Percentiles rank a stretch among this genome's conserved stretches.
phyloP scores from a whole-genome alignment of 2,888 invertebrate genomes.

The Minunthozetes semirufus region DNA sequence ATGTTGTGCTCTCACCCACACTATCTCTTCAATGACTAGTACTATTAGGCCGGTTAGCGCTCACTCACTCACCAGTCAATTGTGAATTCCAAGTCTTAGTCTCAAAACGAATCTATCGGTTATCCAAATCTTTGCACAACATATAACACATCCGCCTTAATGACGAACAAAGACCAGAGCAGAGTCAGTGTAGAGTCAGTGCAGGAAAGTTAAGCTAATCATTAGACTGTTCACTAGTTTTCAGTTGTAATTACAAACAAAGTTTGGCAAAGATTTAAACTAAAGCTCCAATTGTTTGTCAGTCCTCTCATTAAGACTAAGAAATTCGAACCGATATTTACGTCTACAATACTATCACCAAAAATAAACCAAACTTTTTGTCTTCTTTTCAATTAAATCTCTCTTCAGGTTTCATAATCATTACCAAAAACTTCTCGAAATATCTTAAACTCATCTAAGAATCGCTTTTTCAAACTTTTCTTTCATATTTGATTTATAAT shows the following conservation, averaged over 20 bases:
- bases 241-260: slow-evolving; percentile 21
- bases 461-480: too few relatives aligned
- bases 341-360: background rate
- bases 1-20: slow-evolving; percentile 23
- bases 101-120: background rate
- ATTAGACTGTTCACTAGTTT: slow-evolving; percentile 2
- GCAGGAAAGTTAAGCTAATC: slow-evolving; percentile 15
- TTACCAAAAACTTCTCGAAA: background rate
- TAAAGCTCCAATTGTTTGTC: slow-evolving; percentile 24
- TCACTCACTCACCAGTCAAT: slow-evolving; percentile 1
- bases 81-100: slow-evolving; percentile 22
- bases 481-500: too few relatives aligned
- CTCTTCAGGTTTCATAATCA: background rate
- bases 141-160: slow-evolving; percentile 27
- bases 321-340: slow-evolving; percentile 23
- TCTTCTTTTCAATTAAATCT: background rate
- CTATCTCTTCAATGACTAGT: background rate
- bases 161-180: slow-evolving; percentile 26
- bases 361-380: slow-evolving; percentile 8
- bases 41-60: background rate
- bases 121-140: slow-evolving; percentile 28
- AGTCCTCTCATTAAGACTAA: slow-evolving; percentile 18
- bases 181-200: too few relatives aligned
- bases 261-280: slow-evolving; percentile 13
- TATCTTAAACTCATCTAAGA: background rate